Percentiles rank a stretch among this genome's conserved stretches.
phyloP scores from a whole-genome alignment of 2,113 vertebrate species.

The Corythoichthys haematopterus region DNA sequence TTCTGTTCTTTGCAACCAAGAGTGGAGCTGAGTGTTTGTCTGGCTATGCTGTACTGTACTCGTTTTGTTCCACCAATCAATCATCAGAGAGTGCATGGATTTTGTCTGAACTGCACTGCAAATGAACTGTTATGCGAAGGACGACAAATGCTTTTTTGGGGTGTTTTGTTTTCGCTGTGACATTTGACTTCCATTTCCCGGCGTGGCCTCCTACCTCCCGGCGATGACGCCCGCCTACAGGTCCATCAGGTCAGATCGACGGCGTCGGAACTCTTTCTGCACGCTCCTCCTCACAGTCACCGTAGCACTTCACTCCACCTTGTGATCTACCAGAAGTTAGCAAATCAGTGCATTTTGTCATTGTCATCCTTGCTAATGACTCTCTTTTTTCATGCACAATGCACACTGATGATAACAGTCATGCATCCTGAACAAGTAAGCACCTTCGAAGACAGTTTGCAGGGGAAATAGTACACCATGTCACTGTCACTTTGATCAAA shows the following conservation, averaged over 20 bases:
- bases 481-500: conserved; percentile 29
- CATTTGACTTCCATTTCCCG: conserved; percentile 49
- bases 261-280: conserved; percentile 43
- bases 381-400: conserved; percentile 34
- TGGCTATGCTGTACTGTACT: conserved; percentile 22
- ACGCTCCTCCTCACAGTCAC: conserved; percentile 35
- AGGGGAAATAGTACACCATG: background rate
- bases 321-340: conserved; percentile 15
- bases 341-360: conserved; percentile 20
- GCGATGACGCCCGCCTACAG: conserved; percentile 56
- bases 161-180: conserved; percentile 33
- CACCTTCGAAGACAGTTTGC: conserved; percentile 8
- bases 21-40: conserved; percentile 17
- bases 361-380: conserved; percentile 19
- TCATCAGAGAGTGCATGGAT: conserved; percentile 11
- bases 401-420: conserved; percentile 48
- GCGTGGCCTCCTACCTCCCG: conserved; percentile 52
- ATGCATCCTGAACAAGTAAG: conserved; percentile 58
- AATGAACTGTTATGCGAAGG: background rate
- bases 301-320: conserved; percentile 6
- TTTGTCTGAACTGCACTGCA: background rate
- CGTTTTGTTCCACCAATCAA: conserved; percentile 34
- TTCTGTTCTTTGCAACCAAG: background rate
- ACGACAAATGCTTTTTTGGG: background rate
- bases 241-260: conserved; percentile 71